Percentiles rank a stretch among this genome's conserved stretches.
Conservation (phyloP, 1,140 invertebrate species). For the Drosophila pachea region DNA sequence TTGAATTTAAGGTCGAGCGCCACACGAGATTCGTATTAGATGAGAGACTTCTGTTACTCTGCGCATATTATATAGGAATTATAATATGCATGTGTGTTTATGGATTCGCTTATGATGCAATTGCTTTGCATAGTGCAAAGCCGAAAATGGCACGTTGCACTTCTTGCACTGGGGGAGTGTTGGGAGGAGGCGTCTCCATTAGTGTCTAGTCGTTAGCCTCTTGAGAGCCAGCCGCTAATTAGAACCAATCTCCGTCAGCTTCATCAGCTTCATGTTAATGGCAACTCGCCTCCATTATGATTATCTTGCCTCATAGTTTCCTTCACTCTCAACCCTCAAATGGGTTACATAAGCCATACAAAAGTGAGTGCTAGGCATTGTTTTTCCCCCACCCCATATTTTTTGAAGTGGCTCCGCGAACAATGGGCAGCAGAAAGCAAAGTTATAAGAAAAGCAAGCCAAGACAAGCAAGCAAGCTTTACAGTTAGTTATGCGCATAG, state of each 20-base stretch:
- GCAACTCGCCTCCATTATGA: slow-evolving; percentile 1
- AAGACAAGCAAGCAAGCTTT: not conserved
- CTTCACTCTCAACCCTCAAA: not conserved
- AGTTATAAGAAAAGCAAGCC: not conserved
- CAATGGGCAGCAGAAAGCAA: slow-evolving; percentile 4
- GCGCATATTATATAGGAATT: slow-evolving; percentile 4
- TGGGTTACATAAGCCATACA: slow-evolving; percentile 21
- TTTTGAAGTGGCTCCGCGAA: slow-evolving; percentile 1
- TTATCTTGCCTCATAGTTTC: slow-evolving; percentile 33
- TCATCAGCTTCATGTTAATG: slow-evolving; percentile 50
- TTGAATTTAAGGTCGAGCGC: slow-evolving; percentile 74
- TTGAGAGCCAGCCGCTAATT: slow-evolving; percentile 54
- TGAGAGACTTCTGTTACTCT: slow-evolving; percentile 12
- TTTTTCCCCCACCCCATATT: not conserved
- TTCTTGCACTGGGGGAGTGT: slow-evolving; percentile 5
- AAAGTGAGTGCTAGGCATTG: slow-evolving; percentile 14
- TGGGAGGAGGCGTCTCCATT: slow-evolving; percentile 63
- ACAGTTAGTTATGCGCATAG: not conserved
- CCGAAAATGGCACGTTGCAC: slow-evolving; percentile 63
- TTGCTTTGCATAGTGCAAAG: slow-evolving; percentile 49
- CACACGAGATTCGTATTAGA: slow-evolving; percentile 72
- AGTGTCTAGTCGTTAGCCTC: slow-evolving; percentile 42
- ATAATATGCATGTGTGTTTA: not conserved
- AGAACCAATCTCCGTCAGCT: slow-evolving; percentile 32
- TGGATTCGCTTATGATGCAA: slow-evolving; percentile 51